Percentiles rank a stretch among this genome's conserved stretches.
These are phyloP conservation scores for Crotalus viridis DNA, from an alignment of 2,113 vertebrate species.

Conservation along the genomic window DNA sequence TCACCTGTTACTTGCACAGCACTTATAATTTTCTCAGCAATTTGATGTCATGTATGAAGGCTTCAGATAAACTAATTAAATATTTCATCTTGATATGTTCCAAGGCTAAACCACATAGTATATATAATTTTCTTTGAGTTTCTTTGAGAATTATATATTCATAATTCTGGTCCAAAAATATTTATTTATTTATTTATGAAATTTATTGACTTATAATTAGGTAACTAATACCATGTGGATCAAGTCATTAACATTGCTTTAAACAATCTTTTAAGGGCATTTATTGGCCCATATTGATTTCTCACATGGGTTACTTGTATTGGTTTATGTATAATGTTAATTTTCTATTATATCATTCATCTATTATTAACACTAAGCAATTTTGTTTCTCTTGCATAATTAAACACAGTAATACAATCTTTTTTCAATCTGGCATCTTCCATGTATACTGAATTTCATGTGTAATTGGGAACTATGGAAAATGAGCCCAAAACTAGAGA, in stretches of 20 bases:
- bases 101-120: neutral
- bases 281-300: neutral
- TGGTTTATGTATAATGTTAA: neutral
- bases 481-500: neutral
- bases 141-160: neutral
- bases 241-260: neutral
- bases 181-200: neutral
- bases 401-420: neutral
- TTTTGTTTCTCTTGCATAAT: constrained; percentile 6
- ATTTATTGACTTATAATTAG: neutral
- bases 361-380: neutral
- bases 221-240: neutral
- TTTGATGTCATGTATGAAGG: neutral
- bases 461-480: neutral
- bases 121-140: neutral
- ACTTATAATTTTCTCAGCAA: neutral
- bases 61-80: neutral
- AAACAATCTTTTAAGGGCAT: neutral
- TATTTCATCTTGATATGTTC: neutral
- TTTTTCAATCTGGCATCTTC: neutral
- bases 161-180: neutral
- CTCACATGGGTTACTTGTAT: neutral
- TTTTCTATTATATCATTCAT: neutral
- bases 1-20: neutral
- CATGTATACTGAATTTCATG: neutral